These are phyloP conservation scores for Dendroctonus ponderosae DNA, from an alignment of 1,140 invertebrate genomes.

Conservation along the genomic window DNA sequence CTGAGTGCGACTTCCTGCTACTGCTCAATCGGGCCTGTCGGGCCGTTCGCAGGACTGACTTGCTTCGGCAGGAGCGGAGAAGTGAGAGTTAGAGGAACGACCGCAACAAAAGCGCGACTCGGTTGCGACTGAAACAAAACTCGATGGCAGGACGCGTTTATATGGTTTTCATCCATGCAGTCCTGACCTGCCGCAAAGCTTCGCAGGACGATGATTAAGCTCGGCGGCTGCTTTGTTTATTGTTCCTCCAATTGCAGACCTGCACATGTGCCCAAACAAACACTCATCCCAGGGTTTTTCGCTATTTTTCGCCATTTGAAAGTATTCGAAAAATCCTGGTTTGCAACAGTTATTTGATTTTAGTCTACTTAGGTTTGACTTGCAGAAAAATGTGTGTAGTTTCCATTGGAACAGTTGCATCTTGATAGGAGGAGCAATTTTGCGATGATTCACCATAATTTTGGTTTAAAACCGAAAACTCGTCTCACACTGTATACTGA, in stretches of 20 bases:
- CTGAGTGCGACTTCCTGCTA: not conserved
- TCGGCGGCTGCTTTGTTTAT: slow-evolving; percentile 7
- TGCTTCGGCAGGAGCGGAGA: not conserved
- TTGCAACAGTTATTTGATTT: too few relatives aligned
- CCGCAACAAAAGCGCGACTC: slow-evolving; percentile 18
- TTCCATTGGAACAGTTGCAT: too few relatives aligned
- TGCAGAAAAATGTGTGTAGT: too few relatives aligned
- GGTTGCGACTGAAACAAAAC: slow-evolving; percentile 24
- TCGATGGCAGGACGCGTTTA: slow-evolving; percentile 17
- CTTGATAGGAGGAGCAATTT: too few relatives aligned
- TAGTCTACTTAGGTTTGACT: too few relatives aligned
- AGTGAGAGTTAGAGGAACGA: slow-evolving; percentile 25
- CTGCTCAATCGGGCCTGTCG: not conserved
- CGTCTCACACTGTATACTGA: too few relatives aligned
- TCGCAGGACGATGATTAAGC: slow-evolving; percentile 17
- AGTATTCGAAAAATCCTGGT: too few relatives aligned
- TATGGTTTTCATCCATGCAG: slow-evolving; percentile 15
- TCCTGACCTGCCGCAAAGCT: slow-evolving; percentile 25
- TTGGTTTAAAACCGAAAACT: too few relatives aligned
- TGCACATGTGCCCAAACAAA: not conserved
- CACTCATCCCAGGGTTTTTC: not conserved
- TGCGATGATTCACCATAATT: too few relatives aligned
- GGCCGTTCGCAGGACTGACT: slow-evolving; percentile 32
- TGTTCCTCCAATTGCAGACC: not conserved
- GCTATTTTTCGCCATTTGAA: too few relatives aligned